Evolutionary conservation across 2,113 vertebrate genomes (phyloP).

Genomic region (Chauna torquata): DNA sequence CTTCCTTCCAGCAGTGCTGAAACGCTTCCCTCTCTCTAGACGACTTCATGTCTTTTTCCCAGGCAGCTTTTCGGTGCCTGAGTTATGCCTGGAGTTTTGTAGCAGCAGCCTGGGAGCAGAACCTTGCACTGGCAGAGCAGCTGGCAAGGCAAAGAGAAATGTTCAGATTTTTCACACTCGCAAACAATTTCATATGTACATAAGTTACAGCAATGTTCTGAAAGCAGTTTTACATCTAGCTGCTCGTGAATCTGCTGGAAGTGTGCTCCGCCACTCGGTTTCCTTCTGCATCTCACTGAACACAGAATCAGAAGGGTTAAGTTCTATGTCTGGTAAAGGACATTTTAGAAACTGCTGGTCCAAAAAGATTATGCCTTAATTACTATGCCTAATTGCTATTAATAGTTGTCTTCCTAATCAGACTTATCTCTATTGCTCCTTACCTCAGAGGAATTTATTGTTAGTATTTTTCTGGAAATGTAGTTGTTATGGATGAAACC

Average conservation of each 20-base stretch:
- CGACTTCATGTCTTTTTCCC: background rate
- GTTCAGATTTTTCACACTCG: background rate
- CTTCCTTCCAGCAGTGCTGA: background rate
- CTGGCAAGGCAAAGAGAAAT: rapidly evolving
- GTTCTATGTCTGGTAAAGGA: background rate
- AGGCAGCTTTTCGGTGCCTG: background rate
- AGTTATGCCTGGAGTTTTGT: background rate
- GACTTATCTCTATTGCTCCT: background rate
- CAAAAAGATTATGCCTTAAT: slow-evolving; percentile 30
- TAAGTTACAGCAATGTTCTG: background rate
- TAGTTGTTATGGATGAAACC: background rate
- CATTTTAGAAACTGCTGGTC: background rate
- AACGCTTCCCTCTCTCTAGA: slow-evolving; percentile 1
- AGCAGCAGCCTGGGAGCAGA: background rate
- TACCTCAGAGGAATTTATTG: background rate
- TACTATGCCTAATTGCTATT: slow-evolving; percentile 54
- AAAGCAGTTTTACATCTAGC: background rate
- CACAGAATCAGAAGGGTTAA: background rate
- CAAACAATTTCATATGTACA: rapidly evolving
- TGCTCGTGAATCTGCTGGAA: background rate
- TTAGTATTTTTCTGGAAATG: background rate
- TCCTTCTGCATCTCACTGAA: background rate
- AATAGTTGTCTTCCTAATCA: slow-evolving; percentile 51
- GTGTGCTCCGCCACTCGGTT: background rate
- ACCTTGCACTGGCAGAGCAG: background rate